Percentiles rank a stretch among this genome's conserved stretches.
Evolutionary conservation across 2,113 vertebrate species (phyloP).

Genomic region (Aegithalos caudatus): DNA sequence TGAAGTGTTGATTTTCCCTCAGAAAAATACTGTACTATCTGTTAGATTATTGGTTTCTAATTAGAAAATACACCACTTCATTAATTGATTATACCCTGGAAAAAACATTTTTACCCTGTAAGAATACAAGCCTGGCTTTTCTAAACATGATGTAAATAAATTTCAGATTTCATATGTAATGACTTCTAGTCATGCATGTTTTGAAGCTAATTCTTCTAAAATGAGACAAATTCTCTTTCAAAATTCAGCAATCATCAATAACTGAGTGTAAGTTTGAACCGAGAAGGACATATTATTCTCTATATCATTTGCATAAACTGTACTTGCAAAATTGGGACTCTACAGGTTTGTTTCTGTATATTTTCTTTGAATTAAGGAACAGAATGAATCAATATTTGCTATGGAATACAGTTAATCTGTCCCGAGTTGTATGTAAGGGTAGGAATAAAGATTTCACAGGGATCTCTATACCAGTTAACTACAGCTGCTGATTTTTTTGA

Average conservation of each 20-base stretch:
- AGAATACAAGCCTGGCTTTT: neutral
- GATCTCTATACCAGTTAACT: neutral
- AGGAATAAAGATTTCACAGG: neutral
- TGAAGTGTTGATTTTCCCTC: neutral
- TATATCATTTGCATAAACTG: neutral
- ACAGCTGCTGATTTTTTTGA: neutral
- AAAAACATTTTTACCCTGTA: neutral
- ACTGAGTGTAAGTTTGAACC: neutral
- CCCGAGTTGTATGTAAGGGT: neutral
- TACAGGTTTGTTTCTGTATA: neutral
- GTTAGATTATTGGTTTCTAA: neutral
- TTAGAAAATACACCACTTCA: neutral
- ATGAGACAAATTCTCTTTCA: neutral
- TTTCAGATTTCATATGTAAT: neutral
- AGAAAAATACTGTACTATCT: neutral
- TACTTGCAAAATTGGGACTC: neutral
- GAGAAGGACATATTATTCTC: neutral
- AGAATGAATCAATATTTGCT: neutral
- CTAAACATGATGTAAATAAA: neutral
- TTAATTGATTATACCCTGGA: neutral
- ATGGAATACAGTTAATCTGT: neutral
- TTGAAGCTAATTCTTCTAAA: neutral
- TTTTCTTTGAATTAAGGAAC: neutral
- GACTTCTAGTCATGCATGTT: neutral
- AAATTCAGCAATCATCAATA: neutral